Conservation (phyloP, 2,113 vertebrate genomes). For the Saguinus imperator region DNA sequence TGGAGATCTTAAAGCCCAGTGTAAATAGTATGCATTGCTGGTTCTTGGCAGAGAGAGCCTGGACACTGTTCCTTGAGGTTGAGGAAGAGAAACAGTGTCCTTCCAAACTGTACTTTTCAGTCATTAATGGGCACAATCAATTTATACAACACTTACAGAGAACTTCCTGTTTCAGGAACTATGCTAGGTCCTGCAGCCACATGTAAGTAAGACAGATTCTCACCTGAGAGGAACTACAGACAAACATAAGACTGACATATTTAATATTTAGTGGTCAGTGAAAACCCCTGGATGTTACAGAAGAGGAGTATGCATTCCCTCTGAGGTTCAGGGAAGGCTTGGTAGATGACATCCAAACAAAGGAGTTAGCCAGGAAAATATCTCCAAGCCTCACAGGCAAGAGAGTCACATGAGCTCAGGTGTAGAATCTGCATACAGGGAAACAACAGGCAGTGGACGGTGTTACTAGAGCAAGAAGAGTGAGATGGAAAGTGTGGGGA, state of each 20-base stretch:
- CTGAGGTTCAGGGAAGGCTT: neutral
- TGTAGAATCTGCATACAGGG: conserved; percentile 9
- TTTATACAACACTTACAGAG: neutral
- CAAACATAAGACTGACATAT: neutral
- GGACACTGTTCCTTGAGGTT: neutral
- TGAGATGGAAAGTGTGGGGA: neutral
- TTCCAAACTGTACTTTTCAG: neutral
- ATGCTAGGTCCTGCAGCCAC: neutral
- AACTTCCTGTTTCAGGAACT: neutral
- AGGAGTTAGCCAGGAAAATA: neutral
- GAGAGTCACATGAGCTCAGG: conserved; percentile 14
- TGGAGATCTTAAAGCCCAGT: neutral
- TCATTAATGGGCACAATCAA: neutral
- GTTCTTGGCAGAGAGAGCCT: conserved; percentile 19
- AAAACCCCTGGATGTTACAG: neutral
- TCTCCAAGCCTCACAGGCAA: neutral
- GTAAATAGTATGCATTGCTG: neutral
- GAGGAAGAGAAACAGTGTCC: neutral
- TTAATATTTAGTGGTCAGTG: conserved; percentile 11
- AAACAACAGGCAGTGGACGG: neutral
- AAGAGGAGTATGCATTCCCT: neutral
- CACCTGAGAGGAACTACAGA: conserved; percentile 24
- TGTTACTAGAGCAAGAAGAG: neutral
- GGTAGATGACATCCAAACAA: neutral
- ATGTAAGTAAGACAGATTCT: neutral